Evolutionary conservation across 2,113 vertebrate genomes (phyloP).

Genomic region (Panthera uncia): DNA sequence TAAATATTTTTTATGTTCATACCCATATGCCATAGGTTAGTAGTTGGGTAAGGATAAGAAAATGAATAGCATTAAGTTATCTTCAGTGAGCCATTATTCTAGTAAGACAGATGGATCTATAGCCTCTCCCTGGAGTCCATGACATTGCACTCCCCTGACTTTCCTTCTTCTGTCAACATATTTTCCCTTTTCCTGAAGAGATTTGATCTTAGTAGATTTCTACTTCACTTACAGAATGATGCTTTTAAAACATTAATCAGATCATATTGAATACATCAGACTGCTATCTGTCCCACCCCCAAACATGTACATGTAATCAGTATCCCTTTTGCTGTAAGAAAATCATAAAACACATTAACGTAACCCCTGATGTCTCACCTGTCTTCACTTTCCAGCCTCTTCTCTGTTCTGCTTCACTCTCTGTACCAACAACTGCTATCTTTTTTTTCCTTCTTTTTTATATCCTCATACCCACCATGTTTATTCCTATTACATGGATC

Average conservation of each 20-base stretch:
- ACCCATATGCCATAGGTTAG: not conserved
- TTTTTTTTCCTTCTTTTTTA: not conserved
- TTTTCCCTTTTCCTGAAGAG: not conserved
- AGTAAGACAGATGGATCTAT: not conserved
- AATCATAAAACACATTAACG: not conserved
- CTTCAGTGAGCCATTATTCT: not conserved
- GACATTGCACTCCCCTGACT: not conserved
- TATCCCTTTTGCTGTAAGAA: not conserved
- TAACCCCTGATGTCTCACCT: not conserved
- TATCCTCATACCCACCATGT: not conserved
- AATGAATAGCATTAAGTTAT: not conserved
- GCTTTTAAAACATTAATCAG: not conserved
- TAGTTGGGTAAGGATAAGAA: not conserved
- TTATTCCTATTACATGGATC: not conserved
- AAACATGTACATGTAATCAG: not conserved
- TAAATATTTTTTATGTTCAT: not conserved
- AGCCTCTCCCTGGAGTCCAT: not conserved
- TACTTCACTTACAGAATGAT: not conserved
- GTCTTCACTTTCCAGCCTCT: not conserved
- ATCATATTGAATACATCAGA: not conserved
- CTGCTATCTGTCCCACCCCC: not conserved
- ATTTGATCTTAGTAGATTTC: not conserved
- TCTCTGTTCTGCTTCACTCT: not conserved
- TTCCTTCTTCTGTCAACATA: not conserved
- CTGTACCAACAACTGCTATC: not conserved